These are phyloP conservation scores for Noctua janthe DNA, from an alignment of 2,888 invertebrate genomes.

Conservation along the genomic window DNA sequence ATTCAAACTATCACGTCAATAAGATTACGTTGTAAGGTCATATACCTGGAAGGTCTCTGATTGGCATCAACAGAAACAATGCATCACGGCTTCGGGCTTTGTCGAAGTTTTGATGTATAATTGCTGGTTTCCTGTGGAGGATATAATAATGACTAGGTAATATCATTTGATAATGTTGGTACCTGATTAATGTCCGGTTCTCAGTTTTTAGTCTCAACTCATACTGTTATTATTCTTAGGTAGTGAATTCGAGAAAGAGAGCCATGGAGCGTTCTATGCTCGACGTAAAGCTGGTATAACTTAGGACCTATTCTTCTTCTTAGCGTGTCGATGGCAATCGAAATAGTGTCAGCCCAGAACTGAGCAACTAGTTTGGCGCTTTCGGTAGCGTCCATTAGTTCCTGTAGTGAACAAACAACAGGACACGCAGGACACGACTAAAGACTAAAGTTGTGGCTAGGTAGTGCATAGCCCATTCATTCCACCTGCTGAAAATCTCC, in stretches of 20 bases:
- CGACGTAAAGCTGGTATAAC: background rate
- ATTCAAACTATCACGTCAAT: constrained; percentile 51
- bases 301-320: too few relatives aligned
- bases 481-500: too few relatives aligned
- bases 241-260: background rate
- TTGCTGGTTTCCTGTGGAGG: constrained; percentile 36
- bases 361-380: too few relatives aligned
- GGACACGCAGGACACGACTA: too few relatives aligned
- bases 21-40: constrained; percentile 36
- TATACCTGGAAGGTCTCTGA: constrained; percentile 41
- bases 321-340: too few relatives aligned
- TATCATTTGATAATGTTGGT: background rate
- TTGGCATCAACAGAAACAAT: constrained; percentile 49
- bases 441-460: too few relatives aligned
- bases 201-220: background rate
- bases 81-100: constrained; percentile 45
- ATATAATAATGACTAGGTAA: background rate
- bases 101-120: constrained; percentile 40
- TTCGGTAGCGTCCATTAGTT: too few relatives aligned
- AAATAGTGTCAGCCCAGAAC: too few relatives aligned
- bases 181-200: background rate
- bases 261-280: background rate
- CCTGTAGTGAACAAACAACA: too few relatives aligned
- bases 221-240: background rate
- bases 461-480: too few relatives aligned